Evolutionary conservation across 2,113 vertebrate genomes (phyloP).

Genomic region (Lasiurus cinereus): DNA sequence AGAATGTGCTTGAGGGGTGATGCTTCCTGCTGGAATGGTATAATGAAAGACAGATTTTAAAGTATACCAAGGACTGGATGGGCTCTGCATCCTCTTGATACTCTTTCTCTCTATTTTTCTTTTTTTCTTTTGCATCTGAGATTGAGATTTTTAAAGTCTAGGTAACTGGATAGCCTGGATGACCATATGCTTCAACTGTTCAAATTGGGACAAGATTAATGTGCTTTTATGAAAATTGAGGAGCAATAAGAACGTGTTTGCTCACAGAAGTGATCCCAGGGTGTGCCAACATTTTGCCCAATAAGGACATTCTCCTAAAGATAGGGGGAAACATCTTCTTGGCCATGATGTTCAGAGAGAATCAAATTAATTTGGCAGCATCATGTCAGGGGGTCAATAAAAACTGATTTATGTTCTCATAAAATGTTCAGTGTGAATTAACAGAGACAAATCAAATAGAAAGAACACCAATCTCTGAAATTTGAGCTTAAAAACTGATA

Average conservation of each 20-base stretch:
- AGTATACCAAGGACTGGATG: neutral
- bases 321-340: neutral
- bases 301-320: neutral
- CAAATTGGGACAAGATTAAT: neutral
- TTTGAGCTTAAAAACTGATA: conserved; percentile 24
- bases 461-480: conserved; percentile 19
- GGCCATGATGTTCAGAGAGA: neutral
- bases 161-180: neutral
- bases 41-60: conserved; percentile 46
- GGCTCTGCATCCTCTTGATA: neutral
- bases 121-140: neutral
- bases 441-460: conserved; percentile 14
- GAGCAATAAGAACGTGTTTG: neutral
- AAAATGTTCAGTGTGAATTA: conserved; percentile 16
- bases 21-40: conserved; percentile 17
- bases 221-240: neutral
- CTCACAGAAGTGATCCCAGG: neutral
- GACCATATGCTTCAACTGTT: neutral
- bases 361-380: neutral
- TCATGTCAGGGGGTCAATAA: neutral
- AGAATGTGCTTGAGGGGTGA: conserved; percentile 32
- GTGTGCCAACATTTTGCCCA: neutral
- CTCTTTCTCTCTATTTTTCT: neutral
- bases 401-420: conserved; percentile 4
- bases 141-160: conserved; percentile 13